Percentiles rank a stretch among this genome's conserved stretches.
Evolutionary conservation across 2,797 vertebrate species (phyloP).

Genomic region (Spinibarbus caldwelli): DNA sequence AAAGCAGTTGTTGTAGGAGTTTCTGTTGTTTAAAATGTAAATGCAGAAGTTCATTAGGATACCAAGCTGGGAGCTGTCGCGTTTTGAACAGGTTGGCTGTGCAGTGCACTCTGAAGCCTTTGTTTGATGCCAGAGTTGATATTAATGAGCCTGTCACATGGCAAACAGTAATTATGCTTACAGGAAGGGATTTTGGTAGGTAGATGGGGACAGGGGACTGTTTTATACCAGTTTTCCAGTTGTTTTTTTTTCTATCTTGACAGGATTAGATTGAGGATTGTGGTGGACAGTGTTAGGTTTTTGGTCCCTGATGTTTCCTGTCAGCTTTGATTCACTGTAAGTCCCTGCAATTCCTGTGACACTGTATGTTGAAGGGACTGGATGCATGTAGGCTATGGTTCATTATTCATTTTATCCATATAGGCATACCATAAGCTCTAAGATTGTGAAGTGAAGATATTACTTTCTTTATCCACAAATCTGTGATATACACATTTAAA

Average conservation of each 20-base stretch:
- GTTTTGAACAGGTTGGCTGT: conserved; percentile 47
- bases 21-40: conserved; percentile 38
- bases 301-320: conserved; percentile 34
- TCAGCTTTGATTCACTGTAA: conserved; percentile 43
- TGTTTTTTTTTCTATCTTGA: conserved; percentile 23
- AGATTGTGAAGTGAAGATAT: not conserved
- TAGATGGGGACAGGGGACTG: not conserved
- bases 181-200: conserved; percentile 23
- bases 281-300: conserved; percentile 9
- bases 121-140: conserved; percentile 46
- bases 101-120: conserved; percentile 34
- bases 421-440: not conserved
- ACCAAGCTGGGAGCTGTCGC: conserved; percentile 17
- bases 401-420: not conserved
- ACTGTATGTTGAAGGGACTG: not conserved
- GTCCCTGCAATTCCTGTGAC: conserved; percentile 24
- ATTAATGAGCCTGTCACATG: conserved; percentile 42
- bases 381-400: not conserved
- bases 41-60: conserved; percentile 29
- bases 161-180: conserved; percentile 43
- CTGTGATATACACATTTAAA: not conserved
- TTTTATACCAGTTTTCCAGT: conserved; percentile 33
- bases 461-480: not conserved
- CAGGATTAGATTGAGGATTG: conserved; percentile 36
- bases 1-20: conserved; percentile 5